Evolutionary conservation across 2,113 vertebrate species (phyloP).

Genomic region (Lagopus muta): DNA sequence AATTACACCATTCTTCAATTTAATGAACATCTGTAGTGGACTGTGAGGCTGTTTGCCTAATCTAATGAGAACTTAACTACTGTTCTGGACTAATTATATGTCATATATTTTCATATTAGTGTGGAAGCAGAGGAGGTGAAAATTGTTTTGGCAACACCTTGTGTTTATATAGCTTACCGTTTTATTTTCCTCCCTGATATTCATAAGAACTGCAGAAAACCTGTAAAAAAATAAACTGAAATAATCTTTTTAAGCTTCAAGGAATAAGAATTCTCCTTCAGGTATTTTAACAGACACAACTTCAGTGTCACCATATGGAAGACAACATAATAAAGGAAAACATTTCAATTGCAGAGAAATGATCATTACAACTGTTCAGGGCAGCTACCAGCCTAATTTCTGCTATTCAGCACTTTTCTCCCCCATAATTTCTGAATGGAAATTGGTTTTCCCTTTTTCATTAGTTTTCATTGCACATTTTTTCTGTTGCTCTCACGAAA

Average conservation of each 20-base stretch:
- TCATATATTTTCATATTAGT: neutral
- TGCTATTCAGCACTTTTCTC: neutral
- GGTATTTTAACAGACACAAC: neutral
- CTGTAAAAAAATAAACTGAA: neutral
- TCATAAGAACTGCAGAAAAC: neutral
- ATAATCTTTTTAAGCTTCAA: neutral
- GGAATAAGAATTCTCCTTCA: neutral
- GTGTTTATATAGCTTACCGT: neutral
- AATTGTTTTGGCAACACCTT: neutral
- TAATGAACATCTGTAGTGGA: neutral
- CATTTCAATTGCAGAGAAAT: neutral
- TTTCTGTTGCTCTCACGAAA: neutral
- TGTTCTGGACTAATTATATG: neutral
- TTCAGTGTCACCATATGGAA: neutral
- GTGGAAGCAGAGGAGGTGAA: neutral
- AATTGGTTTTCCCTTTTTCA: neutral
- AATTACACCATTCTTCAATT: neutral
- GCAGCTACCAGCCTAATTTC: neutral
- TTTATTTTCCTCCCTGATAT: neutral
- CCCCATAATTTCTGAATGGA: rapidly evolving
- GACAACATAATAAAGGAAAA: neutral
- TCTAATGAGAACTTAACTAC: neutral
- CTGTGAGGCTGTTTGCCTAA: neutral
- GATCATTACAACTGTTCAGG: neutral
- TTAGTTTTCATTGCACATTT: neutral